A percentile compares a stretch with the other conserved stretches of the same genome.
Conservation (phyloP, 2,113 vertebrate species). For the Mus spicilegus region DNA sequence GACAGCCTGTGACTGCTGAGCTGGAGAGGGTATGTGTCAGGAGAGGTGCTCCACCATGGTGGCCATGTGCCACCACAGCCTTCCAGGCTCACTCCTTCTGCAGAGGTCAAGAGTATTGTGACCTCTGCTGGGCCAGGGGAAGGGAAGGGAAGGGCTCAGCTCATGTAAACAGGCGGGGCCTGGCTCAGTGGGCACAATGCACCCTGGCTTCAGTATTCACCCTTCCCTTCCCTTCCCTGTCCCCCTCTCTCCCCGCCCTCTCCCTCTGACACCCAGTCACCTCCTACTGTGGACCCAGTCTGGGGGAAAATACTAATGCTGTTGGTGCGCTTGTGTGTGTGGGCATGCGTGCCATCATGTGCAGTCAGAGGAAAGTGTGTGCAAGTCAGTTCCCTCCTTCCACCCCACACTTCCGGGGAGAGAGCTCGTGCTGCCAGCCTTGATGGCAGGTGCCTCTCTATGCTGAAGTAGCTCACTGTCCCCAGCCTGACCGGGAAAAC, state of each 20-base stretch:
- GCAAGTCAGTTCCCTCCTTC: not conserved
- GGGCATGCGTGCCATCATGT: not conserved
- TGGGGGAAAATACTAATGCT: not conserved
- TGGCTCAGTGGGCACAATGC: not conserved
- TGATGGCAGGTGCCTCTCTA: not conserved
- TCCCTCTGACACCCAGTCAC: not conserved
- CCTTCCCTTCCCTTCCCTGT: not conserved
- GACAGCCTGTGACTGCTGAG: not conserved
- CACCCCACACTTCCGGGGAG: not conserved
- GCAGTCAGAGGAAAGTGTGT: not conserved
- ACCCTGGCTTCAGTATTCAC: not conserved
- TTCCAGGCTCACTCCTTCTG: not conserved
- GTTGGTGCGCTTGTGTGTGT: not conserved
- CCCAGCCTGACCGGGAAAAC: not conserved
- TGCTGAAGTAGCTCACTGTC: not conserved
- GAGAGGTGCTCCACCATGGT: too few relatives aligned
- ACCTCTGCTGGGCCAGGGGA: not conserved
- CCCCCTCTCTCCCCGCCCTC: not conserved
- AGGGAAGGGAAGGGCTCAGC: not conserved
- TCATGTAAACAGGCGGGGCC: not conserved
- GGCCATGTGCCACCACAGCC: too few relatives aligned
- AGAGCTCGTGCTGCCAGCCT: not conserved
- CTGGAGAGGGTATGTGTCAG: not conserved
- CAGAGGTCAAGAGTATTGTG: not conserved
- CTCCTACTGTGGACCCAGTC: too few relatives aligned